Conservation (phyloP, 1,140 invertebrate genomes). For the Bactericera cockerelli region DNA sequence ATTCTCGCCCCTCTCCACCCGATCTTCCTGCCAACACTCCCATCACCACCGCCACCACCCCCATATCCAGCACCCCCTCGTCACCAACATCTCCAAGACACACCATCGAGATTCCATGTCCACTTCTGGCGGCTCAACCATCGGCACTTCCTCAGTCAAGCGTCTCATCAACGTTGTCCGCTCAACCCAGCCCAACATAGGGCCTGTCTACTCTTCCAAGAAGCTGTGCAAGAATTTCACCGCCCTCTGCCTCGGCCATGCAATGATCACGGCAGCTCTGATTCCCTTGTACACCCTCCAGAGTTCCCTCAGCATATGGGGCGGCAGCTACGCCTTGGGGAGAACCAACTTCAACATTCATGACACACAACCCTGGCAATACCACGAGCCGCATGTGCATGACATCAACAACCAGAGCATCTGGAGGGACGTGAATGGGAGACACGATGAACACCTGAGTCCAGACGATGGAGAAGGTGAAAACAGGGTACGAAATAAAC, state of each 20-base stretch:
- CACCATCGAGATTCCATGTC: conserved; percentile 41
- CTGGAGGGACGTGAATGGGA: neutral
- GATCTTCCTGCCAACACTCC: neutral
- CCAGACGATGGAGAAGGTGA: too few relatives aligned
- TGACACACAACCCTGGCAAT: conserved; percentile 1
- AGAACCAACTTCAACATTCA: neutral
- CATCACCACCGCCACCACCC: neutral
- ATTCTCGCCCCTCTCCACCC: neutral
- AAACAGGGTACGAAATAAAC: too few relatives aligned
- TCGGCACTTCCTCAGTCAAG: conserved; percentile 39
- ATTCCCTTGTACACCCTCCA: conserved; percentile 44
- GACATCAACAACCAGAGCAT: neutral
- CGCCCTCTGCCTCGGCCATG: conserved; percentile 37
- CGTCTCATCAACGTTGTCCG: conserved; percentile 41
- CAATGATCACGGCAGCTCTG: conserved; percentile 42
- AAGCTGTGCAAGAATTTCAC: conserved; percentile 36
- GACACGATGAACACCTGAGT: neutral
- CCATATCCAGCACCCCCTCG: neutral
- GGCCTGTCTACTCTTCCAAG: conserved; percentile 29
- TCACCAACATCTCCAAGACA: neutral
- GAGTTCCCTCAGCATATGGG: conserved; percentile 33
- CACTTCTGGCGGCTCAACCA: conserved; percentile 43
- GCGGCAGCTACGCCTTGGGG: conserved; percentile 23
- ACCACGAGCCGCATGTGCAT: conserved; percentile 20
- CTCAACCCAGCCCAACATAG: conserved; percentile 25